Conservation (phyloP, 2,888 invertebrate genomes). For the Drosophila anomalata region DNA sequence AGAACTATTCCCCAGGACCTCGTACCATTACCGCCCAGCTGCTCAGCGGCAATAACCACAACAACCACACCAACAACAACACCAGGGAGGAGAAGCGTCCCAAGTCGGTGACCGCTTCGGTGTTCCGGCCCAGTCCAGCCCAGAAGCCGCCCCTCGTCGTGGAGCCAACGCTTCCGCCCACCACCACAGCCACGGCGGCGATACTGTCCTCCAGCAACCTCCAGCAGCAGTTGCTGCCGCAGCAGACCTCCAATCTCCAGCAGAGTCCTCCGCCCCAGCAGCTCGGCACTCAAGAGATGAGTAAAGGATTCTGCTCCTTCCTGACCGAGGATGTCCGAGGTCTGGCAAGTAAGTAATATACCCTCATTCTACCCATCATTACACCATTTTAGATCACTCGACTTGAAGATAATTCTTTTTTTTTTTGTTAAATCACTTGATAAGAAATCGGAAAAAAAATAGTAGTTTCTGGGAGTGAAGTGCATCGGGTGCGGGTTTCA, state of each 20-base stretch:
- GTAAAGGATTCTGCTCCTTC: conserved; percentile 92
- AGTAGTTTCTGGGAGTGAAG: conserved; percentile 8
- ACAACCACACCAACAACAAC: conserved; percentile 9
- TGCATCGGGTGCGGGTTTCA: conserved; percentile 47
- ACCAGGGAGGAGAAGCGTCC: conserved; percentile 74
- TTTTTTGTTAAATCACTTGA: conserved; percentile 3
- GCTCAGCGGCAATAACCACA: conserved; percentile 49
- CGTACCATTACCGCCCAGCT: conserved; percentile 69
- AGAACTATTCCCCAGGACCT: conserved; percentile 64
- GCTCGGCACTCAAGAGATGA: conserved; percentile 92
- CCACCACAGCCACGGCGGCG: conserved; percentile 60
- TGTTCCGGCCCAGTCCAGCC: conserved; percentile 71
- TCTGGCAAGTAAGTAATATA: conserved; percentile 90
- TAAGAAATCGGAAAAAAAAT: conserved; percentile 6
- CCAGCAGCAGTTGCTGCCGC: conserved; percentile 23
- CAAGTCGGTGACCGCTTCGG: conserved; percentile 83
- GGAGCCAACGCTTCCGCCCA: conserved; percentile 55
- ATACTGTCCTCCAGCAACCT: conserved; percentile 62
- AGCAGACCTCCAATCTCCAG: conserved; percentile 43
- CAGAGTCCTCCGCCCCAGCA: conserved; percentile 21
- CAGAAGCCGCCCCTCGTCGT: conserved; percentile 47
- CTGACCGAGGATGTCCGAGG: conserved; percentile 93
- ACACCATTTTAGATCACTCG: neutral
- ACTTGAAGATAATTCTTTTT: neutral
- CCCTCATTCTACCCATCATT: no score